Evolutionary conservation across 2,888 invertebrate genomes (phyloP).

Genomic region (Tenthredo distinguenda): DNA sequence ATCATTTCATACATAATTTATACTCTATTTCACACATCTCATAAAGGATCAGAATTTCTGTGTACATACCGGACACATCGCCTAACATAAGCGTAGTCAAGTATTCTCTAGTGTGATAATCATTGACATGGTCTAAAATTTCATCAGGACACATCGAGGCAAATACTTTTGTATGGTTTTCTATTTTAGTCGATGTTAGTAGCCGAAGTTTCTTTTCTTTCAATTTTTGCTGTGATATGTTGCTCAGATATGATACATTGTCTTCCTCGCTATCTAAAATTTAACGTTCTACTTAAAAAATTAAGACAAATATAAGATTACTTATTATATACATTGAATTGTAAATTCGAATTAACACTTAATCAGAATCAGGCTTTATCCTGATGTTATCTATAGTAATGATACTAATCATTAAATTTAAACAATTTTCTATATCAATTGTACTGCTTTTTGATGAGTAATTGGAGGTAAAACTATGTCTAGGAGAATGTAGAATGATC

Average conservation of each 20-base stretch:
- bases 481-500: background rate
- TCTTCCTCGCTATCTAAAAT: slow-evolving; percentile 11
- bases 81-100: slow-evolving; percentile 83
- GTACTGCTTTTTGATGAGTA: background rate
- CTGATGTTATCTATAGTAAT: background rate
- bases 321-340: background rate
- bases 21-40: background rate
- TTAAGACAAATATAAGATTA: background rate
- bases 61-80: slow-evolving; percentile 81
- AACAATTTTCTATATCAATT: background rate
- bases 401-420: background rate
- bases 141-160: slow-evolving; percentile 85
- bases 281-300: background rate
- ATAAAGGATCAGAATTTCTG: background rate
- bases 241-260: background rate
- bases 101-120: slow-evolving; percentile 80
- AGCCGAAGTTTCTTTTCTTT: slow-evolving; percentile 35
- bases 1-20: background rate
- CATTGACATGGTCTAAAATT: slow-evolving; percentile 81
- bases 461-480: background rate
- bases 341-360: too few species aligned
- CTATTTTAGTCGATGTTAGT: slow-evolving; percentile 59
- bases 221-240: slow-evolving; percentile 1
- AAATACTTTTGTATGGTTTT: slow-evolving; percentile 79
- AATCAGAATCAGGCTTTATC: background rate